These are phyloP conservation scores for Heliothis virescens DNA, from an alignment of 1,140 invertebrate species.

Conservation along the genomic window DNA sequence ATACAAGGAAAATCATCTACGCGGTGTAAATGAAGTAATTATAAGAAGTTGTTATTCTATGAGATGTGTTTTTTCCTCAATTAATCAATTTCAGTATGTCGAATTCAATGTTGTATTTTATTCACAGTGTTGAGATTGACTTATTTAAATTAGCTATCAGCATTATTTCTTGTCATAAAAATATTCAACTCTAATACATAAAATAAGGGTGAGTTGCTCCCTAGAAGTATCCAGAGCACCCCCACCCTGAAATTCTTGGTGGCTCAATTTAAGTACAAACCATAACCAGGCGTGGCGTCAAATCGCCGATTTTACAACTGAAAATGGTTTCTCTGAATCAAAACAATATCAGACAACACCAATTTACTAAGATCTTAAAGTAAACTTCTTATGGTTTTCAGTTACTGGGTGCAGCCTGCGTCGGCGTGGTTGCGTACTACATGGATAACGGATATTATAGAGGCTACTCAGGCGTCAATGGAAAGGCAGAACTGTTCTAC, in stretches of 20 bases:
- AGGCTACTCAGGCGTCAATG: constrained; percentile 55
- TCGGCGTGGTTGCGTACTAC: constrained; percentile 90
- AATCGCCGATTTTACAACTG: too few species aligned
- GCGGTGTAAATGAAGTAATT: background rate
- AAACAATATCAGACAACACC: too few species aligned
- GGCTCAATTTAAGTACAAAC: too few species aligned
- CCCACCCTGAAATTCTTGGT: too few species aligned
- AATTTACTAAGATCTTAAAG: background rate
- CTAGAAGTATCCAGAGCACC: too few species aligned
- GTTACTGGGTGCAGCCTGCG: constrained; percentile 91
- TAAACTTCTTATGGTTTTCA: constrained; percentile 79
- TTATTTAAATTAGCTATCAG: too few species aligned
- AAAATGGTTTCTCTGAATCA: too few species aligned
- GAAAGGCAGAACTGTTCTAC: constrained; percentile 90
- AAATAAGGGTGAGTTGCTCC: too few species aligned
- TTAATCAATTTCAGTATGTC: background rate
- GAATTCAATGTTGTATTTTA: background rate
- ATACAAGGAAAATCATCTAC: background rate
- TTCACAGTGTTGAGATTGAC: background rate
- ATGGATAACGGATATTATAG: constrained; percentile 65
- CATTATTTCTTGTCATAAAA: too few species aligned
- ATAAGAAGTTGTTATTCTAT: too few species aligned
- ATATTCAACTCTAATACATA: too few species aligned
- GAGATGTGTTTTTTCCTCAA: background rate
- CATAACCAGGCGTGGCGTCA: too few species aligned